These are phyloP conservation scores for Eudorcas thomsonii DNA, from an alignment of 2,113 vertebrate species.

Conservation along the genomic window DNA sequence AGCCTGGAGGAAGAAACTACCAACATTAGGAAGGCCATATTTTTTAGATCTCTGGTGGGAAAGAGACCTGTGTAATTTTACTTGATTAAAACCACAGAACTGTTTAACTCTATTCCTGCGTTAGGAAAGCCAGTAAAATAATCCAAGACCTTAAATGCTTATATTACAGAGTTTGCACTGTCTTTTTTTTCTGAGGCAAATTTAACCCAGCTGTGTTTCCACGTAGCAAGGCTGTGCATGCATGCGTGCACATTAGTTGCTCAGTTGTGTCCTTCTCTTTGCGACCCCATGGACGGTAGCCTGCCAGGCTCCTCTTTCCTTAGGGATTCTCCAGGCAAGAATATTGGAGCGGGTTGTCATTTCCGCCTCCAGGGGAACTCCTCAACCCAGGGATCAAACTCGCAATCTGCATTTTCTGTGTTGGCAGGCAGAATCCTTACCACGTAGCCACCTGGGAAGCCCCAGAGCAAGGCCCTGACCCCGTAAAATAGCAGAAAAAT, in stretches of 20 bases:
- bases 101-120: background rate
- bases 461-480: background rate
- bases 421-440: background rate
- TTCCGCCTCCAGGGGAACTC: background rate
- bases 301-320: background rate
- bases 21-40: background rate
- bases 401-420: background rate
- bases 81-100: conserved; percentile 10
- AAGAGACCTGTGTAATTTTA: background rate
- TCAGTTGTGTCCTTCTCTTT: background rate
- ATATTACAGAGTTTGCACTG: conserved; percentile 45
- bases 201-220: conserved; percentile 60
- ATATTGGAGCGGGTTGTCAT: background rate
- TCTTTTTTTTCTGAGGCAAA: conserved; percentile 52
- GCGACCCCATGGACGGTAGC: background rate
- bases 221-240: background rate
- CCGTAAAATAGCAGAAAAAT: conserved; percentile 44
- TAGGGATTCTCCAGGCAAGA: background rate
- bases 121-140: conserved; percentile 58
- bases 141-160: conserved; percentile 47
- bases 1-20: conserved; percentile 28
- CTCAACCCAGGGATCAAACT: background rate
- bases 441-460: background rate
- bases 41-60: conserved; percentile 51
- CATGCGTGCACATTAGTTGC: background rate